Conservation (phyloP, 2,888 invertebrate genomes). For the Drosophila falleni region DNA sequence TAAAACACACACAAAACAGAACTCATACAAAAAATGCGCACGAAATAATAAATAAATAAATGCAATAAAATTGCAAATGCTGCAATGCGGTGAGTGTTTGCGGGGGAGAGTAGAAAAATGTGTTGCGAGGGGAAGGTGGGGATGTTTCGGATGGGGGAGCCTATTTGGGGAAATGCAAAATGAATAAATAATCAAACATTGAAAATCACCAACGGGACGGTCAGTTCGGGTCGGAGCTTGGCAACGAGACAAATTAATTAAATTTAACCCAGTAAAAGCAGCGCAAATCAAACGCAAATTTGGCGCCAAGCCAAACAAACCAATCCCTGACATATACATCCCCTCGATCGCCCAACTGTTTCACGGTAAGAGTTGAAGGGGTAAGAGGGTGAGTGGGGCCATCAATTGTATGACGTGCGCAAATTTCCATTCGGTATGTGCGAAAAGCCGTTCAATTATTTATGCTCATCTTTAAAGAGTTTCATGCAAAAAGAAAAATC, state of each 20-base stretch:
- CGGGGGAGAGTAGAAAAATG: neutral
- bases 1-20: conserved; percentile 20
- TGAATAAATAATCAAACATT: conserved; percentile 78
- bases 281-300: conserved; percentile 62
- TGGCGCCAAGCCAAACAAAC: conserved; percentile 64
- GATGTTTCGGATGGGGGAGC: neutral
- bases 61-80: conserved; percentile 77
- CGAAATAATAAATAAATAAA: conserved; percentile 78
- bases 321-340: neutral
- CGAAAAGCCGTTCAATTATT: conserved; percentile 76
- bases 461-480: conserved; percentile 69
- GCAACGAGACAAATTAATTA: conserved; percentile 77
- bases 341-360: neutral
- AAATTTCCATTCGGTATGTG: conserved; percentile 62
- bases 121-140: neutral
- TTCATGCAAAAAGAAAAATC: conserved; percentile 30
- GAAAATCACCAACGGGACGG: conserved; percentile 39
- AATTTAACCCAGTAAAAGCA: conserved; percentile 77
- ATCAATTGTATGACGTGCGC: conserved; percentile 44
- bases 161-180: conserved; percentile 70
- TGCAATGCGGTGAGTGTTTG: conserved; percentile 57
- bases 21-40: conserved; percentile 36
- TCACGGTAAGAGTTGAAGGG: neutral
- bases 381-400: neutral
- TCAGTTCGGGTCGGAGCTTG: conserved; percentile 14